Base-by-base conservation (phyloP, 2,113 vertebrate species). In the Silurus meridionalis region DNA sequence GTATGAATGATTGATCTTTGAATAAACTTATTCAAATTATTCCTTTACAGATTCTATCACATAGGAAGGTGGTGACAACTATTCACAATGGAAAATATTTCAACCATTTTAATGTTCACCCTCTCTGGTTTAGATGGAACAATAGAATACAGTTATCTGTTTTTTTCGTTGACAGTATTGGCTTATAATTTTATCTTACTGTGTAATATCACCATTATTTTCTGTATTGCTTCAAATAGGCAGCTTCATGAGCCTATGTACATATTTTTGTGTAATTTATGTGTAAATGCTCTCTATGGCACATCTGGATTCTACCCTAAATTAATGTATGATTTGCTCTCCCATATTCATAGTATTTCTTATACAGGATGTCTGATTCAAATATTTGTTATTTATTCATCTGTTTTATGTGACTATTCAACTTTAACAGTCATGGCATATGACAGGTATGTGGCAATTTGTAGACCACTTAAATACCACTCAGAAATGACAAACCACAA, bases 181-280 rank as follows among this genome's bases (percentile, higher is more conserved):
- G 77, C 25, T 81, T 90, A 90, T 85, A 77, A 87, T n/a, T 60
- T 86, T 46, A 85, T 89, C 8, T 17, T 89, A 8, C 37, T 85
- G 3, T 87, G 86, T 19, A 90, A 89, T 64, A 25, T 87, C 21
- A 78, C 63, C n/a, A 28, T 89, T 0, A 77, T 89, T 71, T 64
- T 89, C 0, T 87, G 78, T 13, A 66, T 90, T 11, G 23, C 75
- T 8, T 87, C 63, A 17, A 28, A 86, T 61, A 89, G 79, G 53
- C 28, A 82, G 11, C 81, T 90, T 60, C 88, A 90, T 74, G 86
- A 89, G 28, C 89, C 87, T 37, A 90, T 89, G 85, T 93, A 93
- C 71, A 90, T 92, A 71, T 92, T 93, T 87, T 82, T 93, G 71
- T 92, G 92, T 17, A 90, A 91, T 58, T 86, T 93, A 7, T 91